phyloP scores from a whole-genome alignment of 1,140 invertebrate species.

The Cydia strobilella region DNA sequence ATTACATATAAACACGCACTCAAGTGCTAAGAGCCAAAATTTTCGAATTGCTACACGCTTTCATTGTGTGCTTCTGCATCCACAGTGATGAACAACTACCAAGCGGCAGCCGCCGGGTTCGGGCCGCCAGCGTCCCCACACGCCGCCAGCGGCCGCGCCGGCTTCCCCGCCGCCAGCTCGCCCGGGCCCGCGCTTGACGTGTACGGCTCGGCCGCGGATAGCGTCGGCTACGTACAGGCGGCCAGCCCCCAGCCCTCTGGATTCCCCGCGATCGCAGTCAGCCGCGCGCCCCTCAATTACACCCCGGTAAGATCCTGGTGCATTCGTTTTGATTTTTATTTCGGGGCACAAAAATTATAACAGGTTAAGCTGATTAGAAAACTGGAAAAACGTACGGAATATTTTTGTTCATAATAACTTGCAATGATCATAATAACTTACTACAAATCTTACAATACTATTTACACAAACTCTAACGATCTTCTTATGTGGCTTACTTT shows the following conservation, averaged over 20 bases:
- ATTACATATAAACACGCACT: too few species aligned
- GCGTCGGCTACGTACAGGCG: conserved; percentile 95
- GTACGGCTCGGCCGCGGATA: conserved; percentile 91
- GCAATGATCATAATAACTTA: too few species aligned
- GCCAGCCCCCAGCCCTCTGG: conserved; percentile 94
- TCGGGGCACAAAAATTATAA: too few species aligned
- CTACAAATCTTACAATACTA: too few species aligned
- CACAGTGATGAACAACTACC: conserved; percentile 97
- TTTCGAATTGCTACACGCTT: neutral
- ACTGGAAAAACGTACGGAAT: too few species aligned
- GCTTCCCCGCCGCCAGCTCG: conserved; percentile 93
- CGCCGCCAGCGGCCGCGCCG: conserved; percentile 84
- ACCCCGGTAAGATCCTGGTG: conserved; percentile 86
- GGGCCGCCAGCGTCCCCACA: conserved; percentile 83
- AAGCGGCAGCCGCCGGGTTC: conserved; percentile 88
- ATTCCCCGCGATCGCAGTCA: conserved; percentile 94
- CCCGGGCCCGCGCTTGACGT: conserved; percentile 93
- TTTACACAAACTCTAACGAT: too few species aligned
- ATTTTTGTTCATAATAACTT: too few species aligned
- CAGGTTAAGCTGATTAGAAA: too few species aligned
- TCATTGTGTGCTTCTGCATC: conserved; percentile 33
- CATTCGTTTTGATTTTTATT: too few species aligned
- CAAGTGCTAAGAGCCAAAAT: too few species aligned
- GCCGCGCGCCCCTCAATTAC: conserved; percentile 93
- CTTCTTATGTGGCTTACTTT: too few species aligned